Evolutionary conservation across 2,797 vertebrate species (phyloP).

Genomic region (Cyclura pinguis): DNA sequence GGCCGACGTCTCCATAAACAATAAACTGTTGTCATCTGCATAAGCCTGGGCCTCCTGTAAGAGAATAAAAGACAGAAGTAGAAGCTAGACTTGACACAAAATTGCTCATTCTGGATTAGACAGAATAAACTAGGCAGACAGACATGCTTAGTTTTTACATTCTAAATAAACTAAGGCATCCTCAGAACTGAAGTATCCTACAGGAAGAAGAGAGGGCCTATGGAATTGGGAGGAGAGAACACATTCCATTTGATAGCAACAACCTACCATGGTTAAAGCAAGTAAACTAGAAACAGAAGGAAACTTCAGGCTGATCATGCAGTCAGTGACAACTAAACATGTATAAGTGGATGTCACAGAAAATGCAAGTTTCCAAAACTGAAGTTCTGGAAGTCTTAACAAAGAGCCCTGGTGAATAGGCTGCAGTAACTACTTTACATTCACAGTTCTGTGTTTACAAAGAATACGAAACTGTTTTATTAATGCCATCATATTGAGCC

Average conservation of each 20-base stretch:
- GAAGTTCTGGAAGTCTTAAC: neutral
- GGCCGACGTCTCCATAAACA: constrained; percentile 88
- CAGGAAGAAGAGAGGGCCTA: neutral
- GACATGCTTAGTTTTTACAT: neutral
- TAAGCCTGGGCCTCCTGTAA: constrained; percentile 84
- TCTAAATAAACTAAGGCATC: neutral
- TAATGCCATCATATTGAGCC: neutral
- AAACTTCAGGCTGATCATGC: neutral
- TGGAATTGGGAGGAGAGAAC: neutral
- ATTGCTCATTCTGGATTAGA: neutral
- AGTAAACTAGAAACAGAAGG: neutral
- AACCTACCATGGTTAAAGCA: neutral
- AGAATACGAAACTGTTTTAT: neutral
- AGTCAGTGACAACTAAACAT: neutral
- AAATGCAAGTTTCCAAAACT: neutral
- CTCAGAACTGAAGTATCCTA: neutral
- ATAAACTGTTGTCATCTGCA: constrained; percentile 85
- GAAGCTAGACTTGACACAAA: neutral
- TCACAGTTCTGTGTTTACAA: neutral
- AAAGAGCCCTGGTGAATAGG: neutral
- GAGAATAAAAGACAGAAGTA: neutral
- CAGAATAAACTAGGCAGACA: neutral
- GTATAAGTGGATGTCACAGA: neutral
- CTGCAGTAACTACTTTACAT: neutral
- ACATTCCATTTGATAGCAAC: neutral